phyloP scores from a whole-genome alignment of 2,888 invertebrate genomes.

The Coenonympha arcania region DNA sequence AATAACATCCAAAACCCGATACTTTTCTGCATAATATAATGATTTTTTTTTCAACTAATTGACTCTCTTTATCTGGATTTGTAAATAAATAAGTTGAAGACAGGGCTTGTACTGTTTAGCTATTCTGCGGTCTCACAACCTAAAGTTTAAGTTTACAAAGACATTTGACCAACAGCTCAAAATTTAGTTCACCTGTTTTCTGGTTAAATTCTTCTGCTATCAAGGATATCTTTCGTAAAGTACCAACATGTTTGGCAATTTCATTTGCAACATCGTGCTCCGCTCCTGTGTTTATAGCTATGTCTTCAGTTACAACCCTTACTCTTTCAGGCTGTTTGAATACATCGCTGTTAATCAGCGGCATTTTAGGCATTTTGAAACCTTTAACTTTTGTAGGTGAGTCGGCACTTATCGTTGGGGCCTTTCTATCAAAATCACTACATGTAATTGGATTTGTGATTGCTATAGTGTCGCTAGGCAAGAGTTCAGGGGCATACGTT shows the following conservation, averaged over 20 bases:
- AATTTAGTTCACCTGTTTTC: slow-evolving; percentile 55
- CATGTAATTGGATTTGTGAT: slow-evolving; percentile 27
- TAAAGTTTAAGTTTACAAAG: not conserved
- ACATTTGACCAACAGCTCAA: too few species aligned
- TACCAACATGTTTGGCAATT: slow-evolving; percentile 54
- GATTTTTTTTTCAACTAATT: too few species aligned
- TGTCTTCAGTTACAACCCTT: slow-evolving; percentile 39
- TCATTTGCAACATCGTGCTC: slow-evolving; percentile 59
- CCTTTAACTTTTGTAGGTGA: not conserved
- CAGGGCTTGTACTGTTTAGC: too few species aligned
- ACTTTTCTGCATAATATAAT: too few species aligned
- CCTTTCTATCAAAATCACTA: slow-evolving; percentile 26
- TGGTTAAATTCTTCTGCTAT: slow-evolving; percentile 70
- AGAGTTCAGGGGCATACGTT: slow-evolving; percentile 51
- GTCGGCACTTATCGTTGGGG: slow-evolving; percentile 2
- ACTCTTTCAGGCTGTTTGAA: slow-evolving; percentile 43
- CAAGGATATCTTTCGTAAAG: slow-evolving; percentile 58
- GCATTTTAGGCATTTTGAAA: slow-evolving; percentile 64
- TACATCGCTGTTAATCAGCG: slow-evolving; percentile 51
- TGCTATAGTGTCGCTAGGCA: slow-evolving; percentile 43
- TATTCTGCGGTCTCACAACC: too few species aligned
- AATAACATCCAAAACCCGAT: too few species aligned
- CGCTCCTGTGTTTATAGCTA: slow-evolving; percentile 47
- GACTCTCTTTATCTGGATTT: too few species aligned
- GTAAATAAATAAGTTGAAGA: too few species aligned